These are phyloP conservation scores for Sebastolobus altivelis DNA, from an alignment of 2,797 vertebrate species.

Conservation along the genomic window DNA sequence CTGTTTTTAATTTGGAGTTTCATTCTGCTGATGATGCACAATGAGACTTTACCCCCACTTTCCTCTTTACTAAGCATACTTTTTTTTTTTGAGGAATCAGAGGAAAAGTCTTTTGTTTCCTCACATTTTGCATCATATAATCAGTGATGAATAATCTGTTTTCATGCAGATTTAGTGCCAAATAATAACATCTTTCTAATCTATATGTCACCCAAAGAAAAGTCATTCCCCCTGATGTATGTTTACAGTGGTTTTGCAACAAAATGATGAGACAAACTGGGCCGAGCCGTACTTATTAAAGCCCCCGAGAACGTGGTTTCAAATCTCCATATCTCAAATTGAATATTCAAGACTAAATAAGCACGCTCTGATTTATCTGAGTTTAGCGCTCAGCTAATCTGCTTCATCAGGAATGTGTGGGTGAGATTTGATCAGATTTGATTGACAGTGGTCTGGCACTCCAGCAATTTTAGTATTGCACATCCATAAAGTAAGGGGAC, in stretches of 20 bases:
- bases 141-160: background rate
- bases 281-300: background rate
- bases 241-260: conserved; percentile 12
- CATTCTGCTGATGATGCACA: conserved; percentile 34
- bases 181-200: conserved; percentile 42
- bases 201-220: conserved; percentile 18
- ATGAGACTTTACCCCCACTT: conserved; percentile 5
- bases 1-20: conserved; percentile 26
- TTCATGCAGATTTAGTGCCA: conserved; percentile 62
- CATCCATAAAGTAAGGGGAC: background rate
- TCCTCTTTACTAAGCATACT: conserved; percentile 19
- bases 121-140: background rate
- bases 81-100: conserved; percentile 1
- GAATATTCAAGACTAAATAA: background rate
- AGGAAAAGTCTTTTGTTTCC: background rate
- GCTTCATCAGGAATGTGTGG: background rate
- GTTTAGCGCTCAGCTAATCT: background rate
- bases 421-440: background rate
- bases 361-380: background rate
- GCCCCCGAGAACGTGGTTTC: background rate
- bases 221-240: conserved; percentile 14
- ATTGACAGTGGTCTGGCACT: background rate
- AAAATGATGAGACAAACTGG: background rate
- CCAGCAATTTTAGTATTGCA: background rate
- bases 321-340: conserved; percentile 1